Percentiles rank a stretch among this genome's conserved stretches.
Evolutionary conservation across 1,140 invertebrate species (phyloP).

Genomic region (Drosophila pruinosa): DNA sequence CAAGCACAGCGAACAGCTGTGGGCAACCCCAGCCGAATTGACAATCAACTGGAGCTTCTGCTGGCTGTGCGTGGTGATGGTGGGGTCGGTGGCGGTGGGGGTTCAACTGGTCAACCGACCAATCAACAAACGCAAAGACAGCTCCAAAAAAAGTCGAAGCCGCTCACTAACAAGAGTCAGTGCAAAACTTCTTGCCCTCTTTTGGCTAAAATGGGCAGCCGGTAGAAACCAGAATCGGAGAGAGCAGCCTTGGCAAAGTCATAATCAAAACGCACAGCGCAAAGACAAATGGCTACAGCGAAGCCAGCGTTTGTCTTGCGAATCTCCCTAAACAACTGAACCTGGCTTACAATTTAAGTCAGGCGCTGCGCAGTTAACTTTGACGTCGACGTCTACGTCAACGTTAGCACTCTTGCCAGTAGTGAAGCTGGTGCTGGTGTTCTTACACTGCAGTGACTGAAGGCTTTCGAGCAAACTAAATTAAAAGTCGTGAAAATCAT

Average conservation of each 20-base stretch:
- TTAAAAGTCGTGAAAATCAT: conserved; percentile 30
- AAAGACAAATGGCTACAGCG: conserved; percentile 62
- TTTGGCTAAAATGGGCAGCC: conserved; percentile 48
- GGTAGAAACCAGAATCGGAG: conserved; percentile 60
- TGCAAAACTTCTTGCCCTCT: conserved; percentile 49
- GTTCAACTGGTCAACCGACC: conserved; percentile 26
- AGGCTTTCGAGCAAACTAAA: conserved; percentile 55
- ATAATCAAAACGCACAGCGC: conserved; percentile 59
- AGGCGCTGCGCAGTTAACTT: conserved; percentile 10
- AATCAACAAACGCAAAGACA: conserved; percentile 66
- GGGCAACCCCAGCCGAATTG: conserved; percentile 47
- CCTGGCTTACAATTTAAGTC: conserved; percentile 58
- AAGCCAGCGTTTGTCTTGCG: conserved; percentile 47
- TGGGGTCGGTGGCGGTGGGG: not conserved
- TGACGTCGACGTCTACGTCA: not conserved
- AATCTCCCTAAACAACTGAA: conserved; percentile 42
- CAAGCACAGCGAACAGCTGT: conserved; percentile 59
- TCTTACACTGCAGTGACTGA: conserved; percentile 8
- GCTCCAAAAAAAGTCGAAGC: conserved; percentile 45
- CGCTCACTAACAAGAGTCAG: conserved; percentile 56
- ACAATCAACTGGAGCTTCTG: not conserved
- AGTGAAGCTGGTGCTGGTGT: not conserved
- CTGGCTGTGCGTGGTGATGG: not conserved
- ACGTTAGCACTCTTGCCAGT: no score
- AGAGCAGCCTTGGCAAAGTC: conserved; percentile 32